Evolutionary conservation across 2,797 vertebrate species (phyloP).

Genomic region (Poecile montanus): DNA sequence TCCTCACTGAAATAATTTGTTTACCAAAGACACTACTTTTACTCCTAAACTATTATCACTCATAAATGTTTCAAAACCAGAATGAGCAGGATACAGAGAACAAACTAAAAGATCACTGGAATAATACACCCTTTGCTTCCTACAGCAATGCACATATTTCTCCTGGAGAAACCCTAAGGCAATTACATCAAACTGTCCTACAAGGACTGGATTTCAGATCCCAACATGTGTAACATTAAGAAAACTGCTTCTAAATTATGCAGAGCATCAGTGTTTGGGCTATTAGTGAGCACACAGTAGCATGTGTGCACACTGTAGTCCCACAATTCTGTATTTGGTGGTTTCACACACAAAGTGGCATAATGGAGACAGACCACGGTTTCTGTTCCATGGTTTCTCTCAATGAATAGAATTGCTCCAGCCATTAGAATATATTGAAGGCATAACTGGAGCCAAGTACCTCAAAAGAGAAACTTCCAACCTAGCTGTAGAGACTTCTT

Average conservation of each 20-base stretch:
- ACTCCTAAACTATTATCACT: not conserved
- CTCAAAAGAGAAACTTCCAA: not conserved
- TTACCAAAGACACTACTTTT: not conserved
- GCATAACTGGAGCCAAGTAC: not conserved
- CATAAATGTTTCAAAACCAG: not conserved
- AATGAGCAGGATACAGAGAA: not conserved
- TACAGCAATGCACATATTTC: not conserved
- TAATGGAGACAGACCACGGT: not conserved
- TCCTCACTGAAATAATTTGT: not conserved
- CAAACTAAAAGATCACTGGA: not conserved
- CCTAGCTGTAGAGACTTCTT: not conserved
- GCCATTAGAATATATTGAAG: not conserved
- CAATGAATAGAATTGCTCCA: not conserved
- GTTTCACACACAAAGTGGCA: not conserved
- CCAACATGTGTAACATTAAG: not conserved
- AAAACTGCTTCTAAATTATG: not conserved
- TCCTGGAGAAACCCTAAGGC: not conserved
- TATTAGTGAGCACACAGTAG: not conserved
- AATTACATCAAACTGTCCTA: not conserved
- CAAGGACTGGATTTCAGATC: not conserved
- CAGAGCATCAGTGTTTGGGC: not conserved
- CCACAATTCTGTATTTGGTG: not conserved
- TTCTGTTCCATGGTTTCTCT: not conserved
- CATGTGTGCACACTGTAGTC: not conserved
- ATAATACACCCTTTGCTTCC: not conserved